Evolutionary conservation across 2,888 invertebrate genomes (phyloP).

Genomic region (Tenthredo livida): DNA sequence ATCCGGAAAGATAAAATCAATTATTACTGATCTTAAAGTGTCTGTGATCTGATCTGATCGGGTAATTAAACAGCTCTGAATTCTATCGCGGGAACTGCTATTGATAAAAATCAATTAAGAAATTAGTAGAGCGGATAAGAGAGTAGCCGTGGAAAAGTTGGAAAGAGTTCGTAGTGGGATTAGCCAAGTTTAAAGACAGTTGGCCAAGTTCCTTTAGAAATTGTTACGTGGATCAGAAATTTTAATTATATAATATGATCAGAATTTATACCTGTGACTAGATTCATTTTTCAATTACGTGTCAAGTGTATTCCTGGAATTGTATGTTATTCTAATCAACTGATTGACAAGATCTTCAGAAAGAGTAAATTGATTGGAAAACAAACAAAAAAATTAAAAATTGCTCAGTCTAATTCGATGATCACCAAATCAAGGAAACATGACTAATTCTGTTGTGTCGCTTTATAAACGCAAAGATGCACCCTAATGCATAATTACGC

Average conservation of each 20-base stretch:
- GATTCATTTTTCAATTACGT: not conserved
- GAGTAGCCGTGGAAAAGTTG: not conserved
- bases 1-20: not conserved
- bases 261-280: not conserved
- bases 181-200: constrained; percentile 39
- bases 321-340: not conserved
- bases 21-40: not conserved
- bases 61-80: not conserved
- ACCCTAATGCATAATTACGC: not conserved
- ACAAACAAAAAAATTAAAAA: no score
- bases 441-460: not conserved
- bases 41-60: not conserved
- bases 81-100: not conserved
- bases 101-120: not conserved
- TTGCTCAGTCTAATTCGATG: no score
- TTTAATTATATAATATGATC: not conserved
- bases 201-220: not conserved
- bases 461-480: not conserved
- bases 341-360: not conserved
- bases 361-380: not conserved
- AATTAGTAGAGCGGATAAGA: constrained; percentile 12
- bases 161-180: constrained; percentile 13
- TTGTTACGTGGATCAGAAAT: not conserved
- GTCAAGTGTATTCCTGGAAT: not conserved
- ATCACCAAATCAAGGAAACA: not conserved